These are phyloP conservation scores for Apodemus speciosus DNA, from an alignment of 2,113 vertebrate species.

Conservation along the genomic window DNA sequence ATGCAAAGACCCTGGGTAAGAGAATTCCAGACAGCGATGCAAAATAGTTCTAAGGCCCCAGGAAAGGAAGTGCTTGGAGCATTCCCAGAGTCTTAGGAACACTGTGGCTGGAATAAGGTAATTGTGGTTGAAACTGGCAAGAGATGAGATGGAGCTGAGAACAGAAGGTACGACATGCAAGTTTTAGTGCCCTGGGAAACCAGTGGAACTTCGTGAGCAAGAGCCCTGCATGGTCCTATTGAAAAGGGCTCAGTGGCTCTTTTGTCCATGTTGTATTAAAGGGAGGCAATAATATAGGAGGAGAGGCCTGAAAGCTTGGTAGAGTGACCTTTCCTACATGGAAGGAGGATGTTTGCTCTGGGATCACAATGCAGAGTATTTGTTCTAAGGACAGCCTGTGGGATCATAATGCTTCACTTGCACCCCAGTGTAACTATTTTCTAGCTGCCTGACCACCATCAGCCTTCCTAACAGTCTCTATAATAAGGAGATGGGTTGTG, in stretches of 20 bases:
- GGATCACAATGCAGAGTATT: not conserved
- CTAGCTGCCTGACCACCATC: not conserved
- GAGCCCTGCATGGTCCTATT: not conserved
- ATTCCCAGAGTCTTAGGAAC: not conserved
- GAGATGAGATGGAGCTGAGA: not conserved
- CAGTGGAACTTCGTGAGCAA: conserved; percentile 13
- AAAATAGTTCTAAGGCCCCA: conserved; percentile 9
- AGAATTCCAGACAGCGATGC: conserved; percentile 8
- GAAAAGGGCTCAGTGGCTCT: not conserved
- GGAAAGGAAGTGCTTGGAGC: not conserved
- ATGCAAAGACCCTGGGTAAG: not conserved
- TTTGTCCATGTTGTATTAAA: conserved; percentile 13
- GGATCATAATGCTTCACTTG: not conserved
- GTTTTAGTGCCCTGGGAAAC: conserved; percentile 12
- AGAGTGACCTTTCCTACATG: not conserved
- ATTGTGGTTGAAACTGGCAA: conserved; percentile 18
- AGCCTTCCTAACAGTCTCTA: conserved; percentile 3
- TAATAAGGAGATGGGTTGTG: not conserved
- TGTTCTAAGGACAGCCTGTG: conserved; percentile 13
- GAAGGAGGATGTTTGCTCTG: not conserved
- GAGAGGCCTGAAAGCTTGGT: not conserved
- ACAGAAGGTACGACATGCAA: not conserved
- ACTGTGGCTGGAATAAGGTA: conserved; percentile 8
- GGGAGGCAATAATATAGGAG: not conserved
- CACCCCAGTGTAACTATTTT: not conserved